phyloP scores from a whole-genome alignment of 2,888 invertebrate species.

The Panzeria rudis region DNA sequence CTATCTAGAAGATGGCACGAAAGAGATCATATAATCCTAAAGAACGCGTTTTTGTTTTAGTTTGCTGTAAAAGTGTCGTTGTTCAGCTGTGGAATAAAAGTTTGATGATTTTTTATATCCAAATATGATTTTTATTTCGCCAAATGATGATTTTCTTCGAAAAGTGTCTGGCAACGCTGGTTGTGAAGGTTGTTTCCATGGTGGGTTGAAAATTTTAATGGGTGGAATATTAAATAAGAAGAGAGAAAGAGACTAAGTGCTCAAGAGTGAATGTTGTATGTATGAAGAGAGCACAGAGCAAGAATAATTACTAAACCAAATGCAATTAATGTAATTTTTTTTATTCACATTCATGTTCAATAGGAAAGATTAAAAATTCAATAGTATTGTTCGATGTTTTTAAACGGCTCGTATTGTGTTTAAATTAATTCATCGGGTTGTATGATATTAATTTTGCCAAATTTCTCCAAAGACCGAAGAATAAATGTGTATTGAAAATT shows the following conservation, averaged over 20 bases:
- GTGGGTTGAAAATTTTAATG: slow-evolving; percentile 8
- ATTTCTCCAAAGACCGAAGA: background rate
- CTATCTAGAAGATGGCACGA: too few relatives aligned
- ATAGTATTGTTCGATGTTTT: slow-evolving; percentile 3
- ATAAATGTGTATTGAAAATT: background rate
- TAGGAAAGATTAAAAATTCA: background rate
- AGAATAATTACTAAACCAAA: background rate
- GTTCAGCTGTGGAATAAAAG: too few relatives aligned
- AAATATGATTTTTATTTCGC: too few relatives aligned
- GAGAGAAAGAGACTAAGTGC: background rate
- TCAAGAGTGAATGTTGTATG: background rate
- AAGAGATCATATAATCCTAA: too few relatives aligned
- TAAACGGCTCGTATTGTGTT: background rate
- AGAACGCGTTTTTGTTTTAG: too few relatives aligned
- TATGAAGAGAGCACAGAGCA: background rate
- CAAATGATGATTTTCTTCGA: too few relatives aligned
- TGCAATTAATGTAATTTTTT: slow-evolving; percentile 5
- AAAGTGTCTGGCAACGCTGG: too few relatives aligned
- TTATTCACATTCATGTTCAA: background rate
- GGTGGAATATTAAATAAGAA: background rate
- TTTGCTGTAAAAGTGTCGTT: too few relatives aligned
- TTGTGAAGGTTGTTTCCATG: slow-evolving; percentile 3
- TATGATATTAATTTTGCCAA: background rate
- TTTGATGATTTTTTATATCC: too few relatives aligned
- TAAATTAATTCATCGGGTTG: background rate